A percentile compares a stretch with the other conserved stretches of the same genome.
These are phyloP conservation scores for Eira barbara DNA, from an alignment of 2,113 vertebrate genomes.

Conservation along the genomic window DNA sequence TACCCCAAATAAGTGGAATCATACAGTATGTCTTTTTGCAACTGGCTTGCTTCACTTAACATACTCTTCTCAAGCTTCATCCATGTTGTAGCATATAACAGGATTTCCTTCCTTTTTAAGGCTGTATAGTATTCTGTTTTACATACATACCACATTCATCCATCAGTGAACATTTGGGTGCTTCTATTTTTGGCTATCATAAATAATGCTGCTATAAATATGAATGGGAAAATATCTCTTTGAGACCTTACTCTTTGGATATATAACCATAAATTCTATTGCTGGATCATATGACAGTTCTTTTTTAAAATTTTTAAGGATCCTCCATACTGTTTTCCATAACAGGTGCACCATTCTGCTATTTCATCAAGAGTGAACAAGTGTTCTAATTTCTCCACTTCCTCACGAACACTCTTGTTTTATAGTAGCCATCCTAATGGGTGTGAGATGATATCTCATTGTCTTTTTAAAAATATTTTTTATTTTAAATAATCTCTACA, in stretches of 20 bases:
- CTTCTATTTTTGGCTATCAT: background rate
- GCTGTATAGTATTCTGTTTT: background rate
- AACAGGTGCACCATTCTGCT: background rate
- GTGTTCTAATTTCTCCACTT: background rate
- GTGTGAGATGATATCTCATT: background rate
- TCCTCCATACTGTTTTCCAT: background rate
- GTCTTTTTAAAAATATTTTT: background rate
- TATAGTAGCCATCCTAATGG: background rate
- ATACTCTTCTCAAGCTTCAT: background rate
- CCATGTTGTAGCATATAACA: background rate
- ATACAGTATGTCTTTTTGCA: background rate
- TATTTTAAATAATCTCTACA: background rate
- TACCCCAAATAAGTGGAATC: background rate
- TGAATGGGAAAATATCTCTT: background rate
- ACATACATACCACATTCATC: background rate
- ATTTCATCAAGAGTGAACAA: background rate
- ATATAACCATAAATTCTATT: background rate
- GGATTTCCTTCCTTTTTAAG: background rate
- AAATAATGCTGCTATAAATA: background rate
- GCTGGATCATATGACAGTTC: background rate
- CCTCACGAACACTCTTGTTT: background rate
- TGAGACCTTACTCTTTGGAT: background rate
- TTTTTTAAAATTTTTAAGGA: background rate
- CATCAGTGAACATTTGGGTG: background rate
- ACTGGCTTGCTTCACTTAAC: background rate